phyloP scores from a whole-genome alignment of 2,797 vertebrate genomes.

The Perodicticus potto region DNA sequence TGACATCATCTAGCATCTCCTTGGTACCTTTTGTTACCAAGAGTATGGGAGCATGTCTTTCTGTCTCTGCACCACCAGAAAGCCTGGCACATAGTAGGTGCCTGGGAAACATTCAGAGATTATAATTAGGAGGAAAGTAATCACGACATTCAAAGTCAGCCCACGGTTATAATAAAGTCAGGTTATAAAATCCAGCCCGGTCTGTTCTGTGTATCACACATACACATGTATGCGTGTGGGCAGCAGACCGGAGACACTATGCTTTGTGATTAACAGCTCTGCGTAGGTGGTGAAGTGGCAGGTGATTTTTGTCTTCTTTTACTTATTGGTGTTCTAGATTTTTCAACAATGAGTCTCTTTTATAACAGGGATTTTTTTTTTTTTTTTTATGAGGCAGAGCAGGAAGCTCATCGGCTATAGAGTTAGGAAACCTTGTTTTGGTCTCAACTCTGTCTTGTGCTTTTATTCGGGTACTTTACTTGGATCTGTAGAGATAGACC shows the following conservation, averaged over 20 bases:
- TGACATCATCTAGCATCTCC: neutral
- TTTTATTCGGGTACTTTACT: neutral
- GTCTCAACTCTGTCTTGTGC: neutral
- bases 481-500: neutral
- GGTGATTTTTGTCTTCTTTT: neutral
- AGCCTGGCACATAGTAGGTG: neutral
- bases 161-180: neutral
- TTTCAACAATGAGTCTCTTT: neutral
- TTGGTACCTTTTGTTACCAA: neutral
- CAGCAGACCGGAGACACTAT: fast-evolving
- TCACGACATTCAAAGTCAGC: neutral
- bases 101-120: neutral
- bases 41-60: neutral
- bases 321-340: conserved; percentile 7
- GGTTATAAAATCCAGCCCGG: neutral
- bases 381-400: neutral
- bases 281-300: neutral
- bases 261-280: neutral
- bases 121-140: neutral
- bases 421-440: neutral
- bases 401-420: neutral
- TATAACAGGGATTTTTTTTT: neutral
- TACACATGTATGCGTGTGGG: fast-evolving
- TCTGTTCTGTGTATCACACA: neutral
- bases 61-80: neutral